Base-by-base conservation (phyloP, 2,113 vertebrate species). In the Sebastes schlegelii region DNA sequence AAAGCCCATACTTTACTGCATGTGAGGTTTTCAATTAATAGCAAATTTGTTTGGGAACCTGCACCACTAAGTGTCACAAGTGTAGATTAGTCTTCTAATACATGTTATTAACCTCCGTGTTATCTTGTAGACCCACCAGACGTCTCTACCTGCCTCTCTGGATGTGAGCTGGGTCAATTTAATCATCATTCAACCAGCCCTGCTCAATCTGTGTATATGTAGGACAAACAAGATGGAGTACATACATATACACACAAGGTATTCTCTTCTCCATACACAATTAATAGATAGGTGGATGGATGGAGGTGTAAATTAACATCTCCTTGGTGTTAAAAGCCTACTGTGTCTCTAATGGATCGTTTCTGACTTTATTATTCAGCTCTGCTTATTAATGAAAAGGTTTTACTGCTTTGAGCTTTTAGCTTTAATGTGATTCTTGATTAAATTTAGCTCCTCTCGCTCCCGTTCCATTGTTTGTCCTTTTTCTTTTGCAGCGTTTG, bases 401-500 rank as follows among this genome's bases (percentile, higher is more conserved):
- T 80, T 89, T 82, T 80, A 85, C 69, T 66, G 73, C 72, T 80
- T 52, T 63, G 74, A 87, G 80, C 78, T 79, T 86, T 84, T 74
- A 83, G 67, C 80, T 54, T 86, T 83, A 86, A 91, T 88, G 83
- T 64, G 68, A 84, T 80, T 86, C 86, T 77, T 85, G 87, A 89
- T 89, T 86, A 65, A 78, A 88, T 88, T 79, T 43, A 49, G 46
- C 34, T 86, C 63, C 57, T 61, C 68, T 51, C 83, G 60, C 34
- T 63, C 34, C 34, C 34, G 34, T 34, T 73, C 49, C 42, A 61
- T 12, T 73, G 60, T 83, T 83, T 48, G 58, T 63, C 61, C 69
- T 84, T 76, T 79, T 34, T 34, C 34, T 34, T 82, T 58, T 21
- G 74, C 71, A 11, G 74, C 9, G 14, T 74, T 57, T 65, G 5